Percentiles rank a stretch among this genome's conserved stretches.
These are phyloP conservation scores for Rhinogobius similis DNA, from an alignment of 2,113 vertebrate genomes.

Conservation along the genomic window DNA sequence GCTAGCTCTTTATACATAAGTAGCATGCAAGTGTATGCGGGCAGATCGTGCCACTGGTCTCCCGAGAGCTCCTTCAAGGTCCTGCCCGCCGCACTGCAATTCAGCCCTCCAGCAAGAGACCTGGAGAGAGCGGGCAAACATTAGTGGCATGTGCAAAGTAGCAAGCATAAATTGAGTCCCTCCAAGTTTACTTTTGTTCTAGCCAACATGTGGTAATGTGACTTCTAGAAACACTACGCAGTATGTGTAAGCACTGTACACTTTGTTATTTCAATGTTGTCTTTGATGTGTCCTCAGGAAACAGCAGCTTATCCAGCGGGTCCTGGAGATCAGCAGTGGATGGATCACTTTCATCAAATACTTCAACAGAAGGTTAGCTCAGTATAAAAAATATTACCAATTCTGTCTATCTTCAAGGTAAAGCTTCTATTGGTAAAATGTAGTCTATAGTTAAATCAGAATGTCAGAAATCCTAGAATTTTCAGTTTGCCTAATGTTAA, in stretches of 20 bases:
- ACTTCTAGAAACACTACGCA: not conserved
- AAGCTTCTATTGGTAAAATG: too few relatives aligned
- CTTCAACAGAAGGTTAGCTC: constrained; percentile 86
- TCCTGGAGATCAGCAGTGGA: constrained; percentile 82
- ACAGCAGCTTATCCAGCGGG: constrained; percentile 57
- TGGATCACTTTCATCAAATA: constrained; percentile 81
- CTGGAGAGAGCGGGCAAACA: constrained; percentile 15
- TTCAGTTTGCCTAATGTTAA: too few relatives aligned
- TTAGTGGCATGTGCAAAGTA: constrained; percentile 22
- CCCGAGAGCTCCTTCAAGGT: constrained; percentile 58
- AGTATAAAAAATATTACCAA: too few relatives aligned
- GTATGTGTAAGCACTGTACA: not conserved
- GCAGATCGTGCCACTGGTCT: constrained; percentile 44
- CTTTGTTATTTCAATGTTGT: not conserved
- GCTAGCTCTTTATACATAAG: constrained; percentile 53
- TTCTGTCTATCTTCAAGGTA: not conserved
- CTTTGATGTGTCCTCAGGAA: constrained; percentile 64
- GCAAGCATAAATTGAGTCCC: not conserved
- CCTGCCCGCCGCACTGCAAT: constrained; percentile 44
- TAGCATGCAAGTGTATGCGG: constrained; percentile 51
- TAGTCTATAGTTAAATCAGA: too few relatives aligned
- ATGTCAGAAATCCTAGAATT: too few relatives aligned
- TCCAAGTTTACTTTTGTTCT: not conserved
- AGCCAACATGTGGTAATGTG: not conserved
- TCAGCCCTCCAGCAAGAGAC: constrained; percentile 44